Conservation (phyloP, 64 coral and sea anemone species). For the Porites lutea region DNA sequence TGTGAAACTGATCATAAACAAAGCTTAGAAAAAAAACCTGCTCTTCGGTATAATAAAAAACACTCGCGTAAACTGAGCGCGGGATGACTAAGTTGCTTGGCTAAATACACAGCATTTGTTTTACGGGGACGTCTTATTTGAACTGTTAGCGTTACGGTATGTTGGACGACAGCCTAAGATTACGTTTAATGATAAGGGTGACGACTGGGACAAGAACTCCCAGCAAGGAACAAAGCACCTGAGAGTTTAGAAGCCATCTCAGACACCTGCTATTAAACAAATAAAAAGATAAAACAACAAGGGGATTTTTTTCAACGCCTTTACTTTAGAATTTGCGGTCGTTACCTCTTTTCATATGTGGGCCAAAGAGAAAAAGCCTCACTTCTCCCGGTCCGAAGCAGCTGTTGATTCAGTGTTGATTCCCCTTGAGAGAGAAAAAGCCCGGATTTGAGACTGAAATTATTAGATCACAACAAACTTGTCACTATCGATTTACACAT, state of each 20-base stretch:
- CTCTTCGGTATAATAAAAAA: neutral
- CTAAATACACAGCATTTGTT: no score
- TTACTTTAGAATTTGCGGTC: neutral
- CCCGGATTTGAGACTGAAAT: neutral
- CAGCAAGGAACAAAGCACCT: neutral
- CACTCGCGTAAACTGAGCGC: no score
- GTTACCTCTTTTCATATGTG: neutral
- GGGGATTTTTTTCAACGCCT: neutral
- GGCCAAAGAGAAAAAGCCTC: neutral
- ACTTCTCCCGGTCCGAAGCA: neutral
- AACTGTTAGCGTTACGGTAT: neutral
- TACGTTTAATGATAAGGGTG: neutral
- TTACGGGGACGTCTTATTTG: neutral
- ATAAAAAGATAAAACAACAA: neutral
- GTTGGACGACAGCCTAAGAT: neutral
- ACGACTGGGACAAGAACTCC: neutral
- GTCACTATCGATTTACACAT: neutral
- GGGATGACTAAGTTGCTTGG: no score
- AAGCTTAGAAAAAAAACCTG: neutral
- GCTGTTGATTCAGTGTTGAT: neutral
- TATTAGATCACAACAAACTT: neutral
- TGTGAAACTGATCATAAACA: constrained; percentile 27
- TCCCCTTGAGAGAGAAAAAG: neutral
- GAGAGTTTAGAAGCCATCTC: neutral
- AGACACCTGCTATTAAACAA: constrained; percentile 17